Base-by-base conservation (phyloP, 2,797 vertebrate species). In the Melanotaenia nigrans region DNA sequence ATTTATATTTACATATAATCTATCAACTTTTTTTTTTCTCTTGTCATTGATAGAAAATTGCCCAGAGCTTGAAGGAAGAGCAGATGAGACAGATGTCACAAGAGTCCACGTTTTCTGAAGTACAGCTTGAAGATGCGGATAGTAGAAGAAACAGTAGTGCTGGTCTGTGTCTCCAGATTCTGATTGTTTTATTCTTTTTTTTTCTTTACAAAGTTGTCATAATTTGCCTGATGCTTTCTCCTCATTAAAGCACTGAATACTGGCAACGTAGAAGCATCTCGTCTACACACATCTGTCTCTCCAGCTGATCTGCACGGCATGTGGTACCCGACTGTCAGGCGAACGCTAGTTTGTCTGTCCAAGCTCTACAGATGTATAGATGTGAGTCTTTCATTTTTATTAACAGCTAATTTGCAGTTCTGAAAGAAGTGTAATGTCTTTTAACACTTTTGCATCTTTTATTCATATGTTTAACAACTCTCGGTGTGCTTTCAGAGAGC, bases 351-450 rank as follows among this genome's bases (percentile, higher is more conserved):
- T 55, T 99, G 98, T 84, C 95, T 99, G 85, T 99, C 98, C 88
- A 99, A 99, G 81, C 95, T 99, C 62, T 99, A 99, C 93, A 95
- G 98, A 94, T 99, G 98, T 85, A 99, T 99, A 91, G 98, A 99
- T 33, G 98, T 99, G 94, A 82, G 97, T 93, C 22, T 47, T 79
- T 35, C 2, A 0, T 79, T 62, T 61, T 57, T 58, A 25, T 51
- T 24, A 38, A 20, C 24, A 2, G 22, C 33, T 65, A 20, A 65
- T 61, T 56, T 65, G 16, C 33, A 30, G 33, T 25, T 10, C 14
- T 5, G 42, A 5, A 45, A n/a, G n/a, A 60, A 57, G 7, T 61
- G 16, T 49, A 7, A 25, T 32, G 20, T 32, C 32, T 71, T 54
- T 42, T 42, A 38, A 47, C 4, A 35, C 47, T 55, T 75, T 12